These are phyloP conservation scores for Maniola jurtina DNA, from an alignment of 1,140 invertebrate genomes.

Conservation along the genomic window DNA sequence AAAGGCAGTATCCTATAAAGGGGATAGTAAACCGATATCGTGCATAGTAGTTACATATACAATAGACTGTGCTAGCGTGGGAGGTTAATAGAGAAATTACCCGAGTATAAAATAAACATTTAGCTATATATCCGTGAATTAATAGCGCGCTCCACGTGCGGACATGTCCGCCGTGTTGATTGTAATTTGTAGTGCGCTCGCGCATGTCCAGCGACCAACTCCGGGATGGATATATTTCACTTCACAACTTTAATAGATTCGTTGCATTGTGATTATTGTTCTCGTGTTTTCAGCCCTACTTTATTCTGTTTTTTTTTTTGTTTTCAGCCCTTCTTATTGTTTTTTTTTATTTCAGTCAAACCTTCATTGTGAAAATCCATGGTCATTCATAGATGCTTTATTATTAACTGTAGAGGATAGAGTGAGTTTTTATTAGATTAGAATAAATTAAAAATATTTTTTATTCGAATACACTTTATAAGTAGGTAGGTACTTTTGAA, in stretches of 20 bases:
- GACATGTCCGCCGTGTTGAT: slow-evolving; percentile 70
- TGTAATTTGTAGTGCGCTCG: slow-evolving; percentile 75
- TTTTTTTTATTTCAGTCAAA: too few relatives aligned
- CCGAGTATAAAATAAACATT: slow-evolving; percentile 68
- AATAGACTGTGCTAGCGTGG: slow-evolving; percentile 35
- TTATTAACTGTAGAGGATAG: too few relatives aligned
- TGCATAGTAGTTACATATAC: not conserved
- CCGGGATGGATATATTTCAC: slow-evolving; percentile 36
- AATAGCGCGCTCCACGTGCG: slow-evolving; percentile 64
- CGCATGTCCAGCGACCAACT: slow-evolving; percentile 46
- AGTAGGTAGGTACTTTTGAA: too few relatives aligned
- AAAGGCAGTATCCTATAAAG: too few relatives aligned
- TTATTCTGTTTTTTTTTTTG: not conserved
- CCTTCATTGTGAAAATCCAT: too few relatives aligned
- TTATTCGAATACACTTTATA: too few relatives aligned
- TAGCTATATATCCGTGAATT: slow-evolving; percentile 61
- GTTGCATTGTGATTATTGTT: slow-evolving; percentile 6
- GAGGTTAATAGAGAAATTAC: slow-evolving; percentile 75
- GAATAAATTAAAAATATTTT: too few relatives aligned
- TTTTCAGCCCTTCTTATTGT: not conserved
- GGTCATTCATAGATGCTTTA: too few relatives aligned
- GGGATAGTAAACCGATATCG: too few relatives aligned
- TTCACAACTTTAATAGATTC: slow-evolving; percentile 13
- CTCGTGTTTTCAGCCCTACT: not conserved
- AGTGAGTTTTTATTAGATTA: too few relatives aligned